Conservation (phyloP, 2,888 invertebrate species). For the Trypoxylon attenuatum region DNA sequence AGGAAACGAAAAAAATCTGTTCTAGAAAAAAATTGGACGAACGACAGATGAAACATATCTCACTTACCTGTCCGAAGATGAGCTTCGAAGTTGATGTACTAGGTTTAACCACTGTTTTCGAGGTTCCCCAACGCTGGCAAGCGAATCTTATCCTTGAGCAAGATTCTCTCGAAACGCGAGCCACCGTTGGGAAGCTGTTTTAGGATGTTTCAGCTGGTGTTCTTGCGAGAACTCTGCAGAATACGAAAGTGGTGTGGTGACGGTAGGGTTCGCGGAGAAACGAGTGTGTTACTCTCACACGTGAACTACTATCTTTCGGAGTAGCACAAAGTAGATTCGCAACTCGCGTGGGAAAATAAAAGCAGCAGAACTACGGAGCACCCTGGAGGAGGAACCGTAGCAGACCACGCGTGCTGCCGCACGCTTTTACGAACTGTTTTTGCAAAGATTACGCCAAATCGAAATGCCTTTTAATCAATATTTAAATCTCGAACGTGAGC, state of each 20-base stretch:
- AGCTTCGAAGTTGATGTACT: conserved; percentile 14
- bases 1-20: neutral
- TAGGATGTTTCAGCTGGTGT: too few species aligned
- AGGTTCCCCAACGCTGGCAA: conserved; percentile 11
- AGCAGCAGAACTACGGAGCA: neutral
- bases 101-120: conserved; percentile 26
- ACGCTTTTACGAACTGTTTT: neutral
- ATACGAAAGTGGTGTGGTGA: neutral
- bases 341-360: neutral
- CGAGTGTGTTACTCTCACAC: conserved; percentile 15
- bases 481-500: conserved; percentile 23
- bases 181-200: too few species aligned
- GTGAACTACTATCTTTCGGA: conserved; percentile 26
- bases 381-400: too few species aligned
- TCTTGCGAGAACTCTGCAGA: neutral
- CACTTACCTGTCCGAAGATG: conserved; percentile 33
- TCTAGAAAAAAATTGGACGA: neutral
- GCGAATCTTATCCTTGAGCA: neutral
- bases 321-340: neutral
- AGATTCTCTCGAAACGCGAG: neutral
- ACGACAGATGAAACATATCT: conserved; percentile 4
- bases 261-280: conserved; percentile 21
- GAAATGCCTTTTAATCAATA: conserved; percentile 36
- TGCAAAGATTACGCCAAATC: neutral
- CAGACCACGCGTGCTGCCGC: neutral